A percentile compares a stretch with the other conserved stretches of the same genome.
phyloP scores from a whole-genome alignment of 2,113 vertebrate species.

The Opisthocomus hoazin region DNA sequence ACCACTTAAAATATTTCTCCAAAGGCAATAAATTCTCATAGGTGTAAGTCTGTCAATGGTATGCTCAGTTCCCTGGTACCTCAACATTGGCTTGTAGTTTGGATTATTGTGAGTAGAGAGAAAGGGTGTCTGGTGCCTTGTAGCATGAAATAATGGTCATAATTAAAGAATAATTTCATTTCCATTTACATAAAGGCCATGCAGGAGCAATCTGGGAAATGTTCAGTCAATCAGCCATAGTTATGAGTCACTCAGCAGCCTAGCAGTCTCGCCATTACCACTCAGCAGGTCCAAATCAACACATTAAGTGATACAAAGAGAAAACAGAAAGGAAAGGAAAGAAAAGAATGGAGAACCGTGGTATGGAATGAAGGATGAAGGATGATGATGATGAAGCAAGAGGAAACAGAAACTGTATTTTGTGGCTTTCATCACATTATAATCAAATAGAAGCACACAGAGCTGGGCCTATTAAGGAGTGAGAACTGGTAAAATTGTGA shows the following conservation, averaged over 20 bases:
- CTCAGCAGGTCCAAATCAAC: neutral
- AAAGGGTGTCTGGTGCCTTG: neutral
- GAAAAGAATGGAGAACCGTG: neutral
- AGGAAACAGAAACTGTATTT: neutral
- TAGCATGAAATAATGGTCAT: neutral
- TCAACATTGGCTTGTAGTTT: neutral
- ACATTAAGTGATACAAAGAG: neutral
- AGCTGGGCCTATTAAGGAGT: neutral
- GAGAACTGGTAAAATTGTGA: neutral
- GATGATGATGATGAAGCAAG: neutral
- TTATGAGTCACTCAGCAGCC: neutral
- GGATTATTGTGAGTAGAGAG: neutral
- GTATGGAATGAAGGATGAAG: neutral
- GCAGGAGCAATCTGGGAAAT: neutral
- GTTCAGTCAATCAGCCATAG: neutral
- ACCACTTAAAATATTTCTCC: neutral
- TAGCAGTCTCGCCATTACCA: neutral
- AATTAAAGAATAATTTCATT: constrained; percentile 25
- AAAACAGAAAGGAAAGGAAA: neutral
- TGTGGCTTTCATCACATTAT: neutral
- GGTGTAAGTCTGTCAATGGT: neutral
- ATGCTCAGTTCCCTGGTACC: neutral
- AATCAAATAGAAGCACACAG: neutral
- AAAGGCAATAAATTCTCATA: neutral
- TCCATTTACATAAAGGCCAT: neutral